Evolutionary conservation across 1,140 invertebrate species (phyloP), one percentile per base, ranked within the genome.

Genomic region (Maniola jurtina): DNA sequence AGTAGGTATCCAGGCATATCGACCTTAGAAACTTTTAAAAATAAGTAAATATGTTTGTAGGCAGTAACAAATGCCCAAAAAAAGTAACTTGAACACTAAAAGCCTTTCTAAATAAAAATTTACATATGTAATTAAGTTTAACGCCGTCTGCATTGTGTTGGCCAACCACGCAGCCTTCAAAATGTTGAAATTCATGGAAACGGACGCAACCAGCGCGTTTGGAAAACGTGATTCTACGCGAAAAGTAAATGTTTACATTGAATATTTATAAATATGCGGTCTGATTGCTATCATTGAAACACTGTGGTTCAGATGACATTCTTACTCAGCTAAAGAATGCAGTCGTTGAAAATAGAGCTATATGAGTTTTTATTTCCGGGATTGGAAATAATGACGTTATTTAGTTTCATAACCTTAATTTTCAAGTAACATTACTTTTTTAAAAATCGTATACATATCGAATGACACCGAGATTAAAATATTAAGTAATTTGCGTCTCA

Each of bases 131-230:
- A 55, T 55, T 55, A 55, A 55, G 11, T 55, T 55, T 33, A 55
- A 55, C 34, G 25, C 52, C 16, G 16, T 34, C 33, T 55, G 52
- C 33, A 55, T 55, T 55, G 52, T 55, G 48, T 55, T 34, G 52
- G 25, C 52, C 10, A 55, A 33, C 52, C 4, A 11, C 42, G 42
- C 52, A 55, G 52, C 52, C 52, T 55, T 55, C 52, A 55, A 55
- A 55, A 55, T 55, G 52, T 55, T 55, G 52, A 55, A 55, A 55
- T 55, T 55, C 52, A 55, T 55, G 52, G 52, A 55, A 52, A 52
- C 16, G 48, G 48, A 55, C 52, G 52, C 33, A 55, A 55, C 34
- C 52, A 14, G 16, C 52, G 48, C 48, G 52, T 55, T 55, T 55
- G 52, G 52, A 55, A 55, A 55, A 55, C 52, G 52, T 55, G 52